Evolutionary conservation across 2,888 invertebrate species (phyloP).

Genomic region (Mongoloraphidia duomilia): DNA sequence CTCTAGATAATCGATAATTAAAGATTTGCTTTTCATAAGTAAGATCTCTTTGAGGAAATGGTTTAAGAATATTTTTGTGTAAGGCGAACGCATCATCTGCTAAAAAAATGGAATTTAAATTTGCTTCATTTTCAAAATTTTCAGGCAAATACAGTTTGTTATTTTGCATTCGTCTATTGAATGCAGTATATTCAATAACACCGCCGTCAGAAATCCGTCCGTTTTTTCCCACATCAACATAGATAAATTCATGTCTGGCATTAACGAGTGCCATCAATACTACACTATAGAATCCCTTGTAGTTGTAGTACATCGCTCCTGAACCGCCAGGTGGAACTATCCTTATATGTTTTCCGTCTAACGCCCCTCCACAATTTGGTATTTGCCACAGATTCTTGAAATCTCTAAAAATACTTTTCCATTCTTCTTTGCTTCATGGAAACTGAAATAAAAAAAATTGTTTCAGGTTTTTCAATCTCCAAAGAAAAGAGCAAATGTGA

Average conservation of each 20-base stretch:
- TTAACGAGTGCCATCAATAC: constrained; percentile 13
- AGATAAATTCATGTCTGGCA: constrained; percentile 12
- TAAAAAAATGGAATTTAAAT: too few species aligned
- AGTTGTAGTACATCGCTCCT: constrained; percentile 19
- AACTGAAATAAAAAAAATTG: too few species aligned
- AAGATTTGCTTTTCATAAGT: too few species aligned
- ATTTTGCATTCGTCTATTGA: constrained; percentile 8
- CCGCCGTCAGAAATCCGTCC: constrained; percentile 15
- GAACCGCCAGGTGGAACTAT: constrained; percentile 14
- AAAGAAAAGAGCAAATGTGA: too few species aligned
- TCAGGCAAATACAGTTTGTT: constrained; percentile 7
- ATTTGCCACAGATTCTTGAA: neutral
- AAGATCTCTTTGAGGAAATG: too few species aligned
- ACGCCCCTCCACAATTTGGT: too few species aligned
- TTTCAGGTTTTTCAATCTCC: too few species aligned
- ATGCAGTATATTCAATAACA: constrained; percentile 11
- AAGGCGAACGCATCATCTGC: too few species aligned
- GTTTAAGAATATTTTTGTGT: too few species aligned
- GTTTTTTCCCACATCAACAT: constrained; percentile 11
- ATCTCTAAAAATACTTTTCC: neutral
- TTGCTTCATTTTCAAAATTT: too few species aligned
- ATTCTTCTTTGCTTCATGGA: neutral
- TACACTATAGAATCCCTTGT: constrained; percentile 16
- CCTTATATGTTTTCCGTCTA: too few species aligned
- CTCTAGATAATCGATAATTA: too few species aligned